phyloP scores from a whole-genome alignment of 1,140 invertebrate genomes.

The Temnothorax nylanderi region DNA sequence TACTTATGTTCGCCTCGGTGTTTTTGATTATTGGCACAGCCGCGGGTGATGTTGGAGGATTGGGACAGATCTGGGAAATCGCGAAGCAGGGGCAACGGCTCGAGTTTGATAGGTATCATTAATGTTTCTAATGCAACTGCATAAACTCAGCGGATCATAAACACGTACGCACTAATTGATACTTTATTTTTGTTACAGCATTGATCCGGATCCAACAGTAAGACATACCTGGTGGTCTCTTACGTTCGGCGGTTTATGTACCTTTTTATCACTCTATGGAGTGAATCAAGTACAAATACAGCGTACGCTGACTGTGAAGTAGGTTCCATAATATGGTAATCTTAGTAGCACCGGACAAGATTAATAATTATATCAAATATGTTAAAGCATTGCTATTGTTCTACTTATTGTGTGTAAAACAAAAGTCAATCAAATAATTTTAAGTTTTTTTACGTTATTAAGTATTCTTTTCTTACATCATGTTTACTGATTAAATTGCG shows the following conservation, averaged over 20 bases:
- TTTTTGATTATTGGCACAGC: conserved; percentile 92
- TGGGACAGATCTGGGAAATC: conserved; percentile 89
- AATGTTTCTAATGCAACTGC: neutral
- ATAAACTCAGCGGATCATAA: neutral
- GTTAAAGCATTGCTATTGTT: neutral
- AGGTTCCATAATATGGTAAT: conserved; percentile 63
- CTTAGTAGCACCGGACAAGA: neutral
- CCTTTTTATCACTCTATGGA: conserved; percentile 92
- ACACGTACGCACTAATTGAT: neutral
- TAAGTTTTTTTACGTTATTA: neutral
- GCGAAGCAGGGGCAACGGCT: conserved; percentile 89
- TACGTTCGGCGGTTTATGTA: conserved; percentile 91
- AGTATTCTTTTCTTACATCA: neutral
- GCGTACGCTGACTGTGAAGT: conserved; percentile 91
- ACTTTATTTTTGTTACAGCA: conserved; percentile 80
- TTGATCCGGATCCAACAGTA: conserved; percentile 89
- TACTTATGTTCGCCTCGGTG: conserved; percentile 92
- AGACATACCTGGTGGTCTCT: conserved; percentile 92
- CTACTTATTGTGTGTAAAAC: neutral
- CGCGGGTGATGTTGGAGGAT: conserved; percentile 87
- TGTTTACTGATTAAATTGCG: neutral
- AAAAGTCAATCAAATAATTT: neutral
- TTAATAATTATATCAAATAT: conserved; percentile 13
- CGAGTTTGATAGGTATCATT: conserved; percentile 88
- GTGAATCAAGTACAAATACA: conserved; percentile 96